Evolutionary conservation across 2,113 vertebrate species (phyloP).

Genomic region (Physeter macrocephalus): DNA sequence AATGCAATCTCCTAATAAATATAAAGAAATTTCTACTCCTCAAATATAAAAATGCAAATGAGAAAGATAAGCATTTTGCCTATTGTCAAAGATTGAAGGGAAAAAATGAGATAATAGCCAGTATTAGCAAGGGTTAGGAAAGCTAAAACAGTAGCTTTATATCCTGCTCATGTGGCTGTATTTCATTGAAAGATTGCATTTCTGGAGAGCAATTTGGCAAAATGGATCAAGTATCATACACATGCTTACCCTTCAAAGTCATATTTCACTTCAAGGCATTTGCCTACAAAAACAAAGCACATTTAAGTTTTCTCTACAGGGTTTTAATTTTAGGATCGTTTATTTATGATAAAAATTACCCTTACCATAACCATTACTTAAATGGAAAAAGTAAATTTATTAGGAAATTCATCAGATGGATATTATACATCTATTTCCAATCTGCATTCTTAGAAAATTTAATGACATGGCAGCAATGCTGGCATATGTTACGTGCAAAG

Average conservation of each 20-base stretch:
- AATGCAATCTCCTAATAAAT: background rate
- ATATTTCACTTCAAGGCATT: background rate
- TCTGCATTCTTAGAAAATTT: background rate
- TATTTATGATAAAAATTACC: background rate
- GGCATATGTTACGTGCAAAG: background rate
- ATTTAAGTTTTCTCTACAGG: background rate
- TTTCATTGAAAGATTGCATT: background rate
- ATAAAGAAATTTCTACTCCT: background rate
- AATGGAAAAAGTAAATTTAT: background rate
- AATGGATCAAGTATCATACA: background rate
- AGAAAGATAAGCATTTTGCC: background rate
- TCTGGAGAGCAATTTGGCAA: background rate
- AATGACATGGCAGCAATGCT: background rate
- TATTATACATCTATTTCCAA: background rate
- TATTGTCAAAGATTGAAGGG: background rate
- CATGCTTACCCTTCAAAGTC: background rate
- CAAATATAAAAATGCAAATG: background rate
- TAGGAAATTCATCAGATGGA: background rate
- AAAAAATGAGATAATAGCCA: background rate
- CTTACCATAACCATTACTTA: background rate
- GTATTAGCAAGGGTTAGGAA: background rate
- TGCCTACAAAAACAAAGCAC: background rate
- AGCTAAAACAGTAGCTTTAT: background rate
- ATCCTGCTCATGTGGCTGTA: too few relatives aligned
- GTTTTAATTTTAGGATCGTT: background rate